phyloP scores from a whole-genome alignment of 35 echinoderm and acorn worm genomes.

The Nesometra sesokonis region DNA sequence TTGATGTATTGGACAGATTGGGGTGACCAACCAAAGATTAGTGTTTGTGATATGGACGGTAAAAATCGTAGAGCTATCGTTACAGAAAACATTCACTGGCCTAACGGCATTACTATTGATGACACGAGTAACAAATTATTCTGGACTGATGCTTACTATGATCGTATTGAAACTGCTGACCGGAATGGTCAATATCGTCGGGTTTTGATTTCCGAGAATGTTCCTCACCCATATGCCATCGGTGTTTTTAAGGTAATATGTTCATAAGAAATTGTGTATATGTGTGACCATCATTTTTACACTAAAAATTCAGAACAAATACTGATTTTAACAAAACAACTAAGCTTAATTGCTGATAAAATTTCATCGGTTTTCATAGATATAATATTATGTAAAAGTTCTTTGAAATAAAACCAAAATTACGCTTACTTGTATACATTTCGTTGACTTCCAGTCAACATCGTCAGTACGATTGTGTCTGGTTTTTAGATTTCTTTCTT shows the following conservation, averaged over 20 bases:
- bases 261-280: too few relatives aligned
- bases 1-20: constrained; percentile 91
- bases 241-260: constrained; percentile 83
- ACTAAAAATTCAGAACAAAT: too few relatives aligned
- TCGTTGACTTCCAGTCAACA: too few relatives aligned
- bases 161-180: constrained; percentile 62
- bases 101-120: constrained; percentile 85
- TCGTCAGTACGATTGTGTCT: too few relatives aligned
- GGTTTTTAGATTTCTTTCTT: too few relatives aligned
- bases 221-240: constrained; percentile 81
- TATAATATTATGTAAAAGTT: too few relatives aligned
- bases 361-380: too few relatives aligned
- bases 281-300: too few relatives aligned
- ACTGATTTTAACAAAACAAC: too few relatives aligned
- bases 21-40: constrained; percentile 45
- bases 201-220: constrained; percentile 35
- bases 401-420: too few relatives aligned
- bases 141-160: constrained; percentile 81
- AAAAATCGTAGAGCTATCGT: constrained; percentile 6
- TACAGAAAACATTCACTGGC: constrained; percentile 51
- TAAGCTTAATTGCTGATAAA: too few relatives aligned
- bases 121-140: constrained; percentile 43
- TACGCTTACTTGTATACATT: too few relatives aligned
- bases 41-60: constrained; percentile 60
- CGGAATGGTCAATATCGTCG: constrained; percentile 45